phyloP scores from a whole-genome alignment of 2,888 invertebrate species.

The Pachliopta kotzebuea region DNA sequence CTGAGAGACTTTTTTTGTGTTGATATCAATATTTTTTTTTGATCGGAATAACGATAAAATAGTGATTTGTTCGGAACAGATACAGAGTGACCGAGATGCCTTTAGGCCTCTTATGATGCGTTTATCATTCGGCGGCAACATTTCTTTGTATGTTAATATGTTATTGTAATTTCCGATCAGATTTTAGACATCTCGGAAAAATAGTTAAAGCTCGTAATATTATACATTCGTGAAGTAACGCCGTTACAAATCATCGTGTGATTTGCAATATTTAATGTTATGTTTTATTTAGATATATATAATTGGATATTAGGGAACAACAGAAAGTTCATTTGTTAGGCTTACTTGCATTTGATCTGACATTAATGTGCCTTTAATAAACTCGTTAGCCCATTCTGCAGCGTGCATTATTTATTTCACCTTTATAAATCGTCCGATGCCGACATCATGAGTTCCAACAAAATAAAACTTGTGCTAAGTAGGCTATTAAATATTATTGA shows the following conservation, averaged over 20 bases:
- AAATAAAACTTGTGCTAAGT: slow-evolving; percentile 62
- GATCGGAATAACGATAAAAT: slow-evolving; percentile 73
- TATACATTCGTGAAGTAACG: neutral
- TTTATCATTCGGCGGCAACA: slow-evolving; percentile 72
- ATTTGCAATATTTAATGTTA: slow-evolving; percentile 2
- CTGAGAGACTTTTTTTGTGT: slow-evolving; percentile 73
- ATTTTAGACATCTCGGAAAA: slow-evolving; percentile 13
- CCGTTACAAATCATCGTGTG: slow-evolving; percentile 16
- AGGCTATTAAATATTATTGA: slow-evolving; percentile 61
- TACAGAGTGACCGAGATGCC: slow-evolving; percentile 65
- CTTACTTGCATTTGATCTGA: slow-evolving; percentile 52
- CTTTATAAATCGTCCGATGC: slow-evolving; percentile 33
- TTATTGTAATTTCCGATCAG: slow-evolving; percentile 57
- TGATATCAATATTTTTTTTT: slow-evolving; percentile 77
- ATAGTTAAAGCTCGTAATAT: slow-evolving; percentile 9
- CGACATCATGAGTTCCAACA: slow-evolving; percentile 52
- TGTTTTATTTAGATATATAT: slow-evolving; percentile 10
- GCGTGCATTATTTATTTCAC: slow-evolving; percentile 38
- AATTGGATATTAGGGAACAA: slow-evolving; percentile 33
- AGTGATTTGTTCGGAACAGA: slow-evolving; percentile 76
- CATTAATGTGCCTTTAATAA: slow-evolving; percentile 59
- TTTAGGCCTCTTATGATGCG: slow-evolving; percentile 62
- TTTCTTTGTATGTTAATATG: slow-evolving; percentile 73
- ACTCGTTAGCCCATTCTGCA: slow-evolving; percentile 44
- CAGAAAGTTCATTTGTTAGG: slow-evolving; percentile 56